Conservation (phyloP, 2,113 vertebrate species). For the Fulica atra region DNA sequence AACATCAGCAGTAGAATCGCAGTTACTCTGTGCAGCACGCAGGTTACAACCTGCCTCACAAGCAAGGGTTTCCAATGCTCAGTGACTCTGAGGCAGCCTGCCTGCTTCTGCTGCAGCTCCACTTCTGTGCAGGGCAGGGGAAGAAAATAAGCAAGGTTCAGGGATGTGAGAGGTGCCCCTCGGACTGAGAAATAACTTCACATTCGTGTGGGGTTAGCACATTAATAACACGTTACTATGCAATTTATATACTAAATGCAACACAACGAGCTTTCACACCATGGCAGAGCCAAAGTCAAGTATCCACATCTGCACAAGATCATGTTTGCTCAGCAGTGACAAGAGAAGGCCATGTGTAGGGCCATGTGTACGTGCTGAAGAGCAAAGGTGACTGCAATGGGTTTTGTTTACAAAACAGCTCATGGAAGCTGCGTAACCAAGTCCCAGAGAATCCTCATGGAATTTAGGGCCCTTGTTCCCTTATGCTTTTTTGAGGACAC, state of each 20-base stretch:
- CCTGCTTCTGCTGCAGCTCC: not conserved
- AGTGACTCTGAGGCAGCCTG: not conserved
- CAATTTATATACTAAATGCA: not conserved
- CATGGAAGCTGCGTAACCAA: not conserved
- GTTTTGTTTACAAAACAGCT: not conserved
- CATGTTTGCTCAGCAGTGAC: not conserved
- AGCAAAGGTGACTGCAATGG: not conserved
- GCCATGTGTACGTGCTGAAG: fast-evolving
- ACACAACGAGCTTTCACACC: not conserved
- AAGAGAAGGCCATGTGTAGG: fast-evolving
- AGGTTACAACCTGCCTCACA: not conserved
- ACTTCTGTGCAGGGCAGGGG: not conserved
- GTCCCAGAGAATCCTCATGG: not conserved
- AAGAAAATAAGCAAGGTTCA: not conserved
- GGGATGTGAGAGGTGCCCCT: not conserved
- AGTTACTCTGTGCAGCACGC: not conserved
- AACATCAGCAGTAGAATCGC: not conserved
- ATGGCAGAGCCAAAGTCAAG: not conserved
- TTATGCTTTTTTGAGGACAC: not conserved
- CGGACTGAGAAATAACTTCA: not conserved
- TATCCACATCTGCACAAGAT: not conserved
- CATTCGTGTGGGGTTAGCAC: not conserved
- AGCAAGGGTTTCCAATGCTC: not conserved
- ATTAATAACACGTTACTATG: not conserved
- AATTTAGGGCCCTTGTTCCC: not conserved